Evolutionary conservation across 2,113 vertebrate species (phyloP), one percentile per base, ranked within the genome.

Genomic region (Miniopterus natalensis): DNA sequence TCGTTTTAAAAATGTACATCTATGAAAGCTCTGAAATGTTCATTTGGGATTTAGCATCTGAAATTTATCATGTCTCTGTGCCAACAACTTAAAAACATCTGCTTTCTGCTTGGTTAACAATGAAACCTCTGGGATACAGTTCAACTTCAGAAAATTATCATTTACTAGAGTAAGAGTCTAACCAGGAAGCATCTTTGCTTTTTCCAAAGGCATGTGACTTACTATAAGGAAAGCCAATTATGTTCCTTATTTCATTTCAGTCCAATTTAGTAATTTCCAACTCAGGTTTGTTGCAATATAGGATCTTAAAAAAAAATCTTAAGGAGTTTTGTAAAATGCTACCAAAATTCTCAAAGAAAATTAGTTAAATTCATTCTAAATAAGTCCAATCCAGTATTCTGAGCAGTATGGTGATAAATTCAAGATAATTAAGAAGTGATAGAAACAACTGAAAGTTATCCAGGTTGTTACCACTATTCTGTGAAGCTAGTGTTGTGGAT

Each of bases 1-100:
- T 66, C 59, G 7, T 70, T 97, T 93, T 75, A 18, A 85, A 88
- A 95, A 84, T 12, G 84, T 77, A 9, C 5, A 84, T 84, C 53
- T 74, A 65, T 45, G 47, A 93, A 79, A 70, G 25, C n/a, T 87
- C 91, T 86, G 78, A 92, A 84, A 87, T 70, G 31, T 55, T 93
- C 63, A 20, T 65, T 87, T 93, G 68, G 57, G 45, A 89, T 89
- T 93, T 78, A 61, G 3, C 45, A 66, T 93, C 45, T 79, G 57
- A 91, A 85, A 92, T 95, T 59, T 94, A 84, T 45, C 73, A 63
- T 57, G 42, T 80, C 65, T 95, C 31, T 66, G 57, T 89, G 29
- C 53, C 18, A 77, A 55, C 47, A 95, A 61, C 42, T 71, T 75
- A 45, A 70, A 92, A 90, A 57, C 21, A 88, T 31, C 51, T 88